Conservation (phyloP, 2,797 vertebrate species). For the Chloroceryle amazona region DNA sequence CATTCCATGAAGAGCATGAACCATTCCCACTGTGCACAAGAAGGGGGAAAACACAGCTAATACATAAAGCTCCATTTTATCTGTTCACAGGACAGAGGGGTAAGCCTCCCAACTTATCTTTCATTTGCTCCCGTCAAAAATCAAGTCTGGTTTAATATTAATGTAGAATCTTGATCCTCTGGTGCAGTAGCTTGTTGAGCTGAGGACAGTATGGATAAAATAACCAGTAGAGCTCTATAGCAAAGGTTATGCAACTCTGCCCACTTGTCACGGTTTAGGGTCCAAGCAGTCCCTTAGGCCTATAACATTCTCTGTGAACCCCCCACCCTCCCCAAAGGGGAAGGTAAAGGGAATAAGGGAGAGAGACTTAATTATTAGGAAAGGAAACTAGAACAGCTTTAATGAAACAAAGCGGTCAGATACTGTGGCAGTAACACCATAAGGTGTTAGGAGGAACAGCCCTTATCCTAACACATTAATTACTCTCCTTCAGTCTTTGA, state of each 20-base stretch:
- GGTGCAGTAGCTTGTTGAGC: neutral
- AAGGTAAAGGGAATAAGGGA: too few relatives aligned
- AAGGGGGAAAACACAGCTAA: neutral
- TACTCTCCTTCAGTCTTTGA: neutral
- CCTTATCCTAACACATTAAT: neutral
- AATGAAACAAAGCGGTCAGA: neutral
- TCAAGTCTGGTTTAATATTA: neutral
- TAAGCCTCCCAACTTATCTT: neutral
- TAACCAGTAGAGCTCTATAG: neutral
- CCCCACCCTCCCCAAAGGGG: too few relatives aligned
- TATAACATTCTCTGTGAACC: too few relatives aligned
- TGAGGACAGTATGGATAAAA: neutral
- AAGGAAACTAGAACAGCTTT: too few relatives aligned
- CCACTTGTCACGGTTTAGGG: too few relatives aligned
- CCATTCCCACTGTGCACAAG: accelerated
- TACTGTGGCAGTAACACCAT: neutral
- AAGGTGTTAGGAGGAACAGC: neutral
- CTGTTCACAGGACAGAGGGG: accelerated
- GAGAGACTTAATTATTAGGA: too few relatives aligned
- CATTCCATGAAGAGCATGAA: neutral
- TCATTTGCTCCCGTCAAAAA: neutral
- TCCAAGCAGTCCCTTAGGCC: too few relatives aligned
- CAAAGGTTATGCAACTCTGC: neutral
- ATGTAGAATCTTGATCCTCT: neutral
- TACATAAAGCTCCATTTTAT: neutral